Evolutionary conservation across 2,797 vertebrate species (phyloP), one percentile per base, ranked within the genome.

Genomic region (Pseudochromis fuscus): DNA sequence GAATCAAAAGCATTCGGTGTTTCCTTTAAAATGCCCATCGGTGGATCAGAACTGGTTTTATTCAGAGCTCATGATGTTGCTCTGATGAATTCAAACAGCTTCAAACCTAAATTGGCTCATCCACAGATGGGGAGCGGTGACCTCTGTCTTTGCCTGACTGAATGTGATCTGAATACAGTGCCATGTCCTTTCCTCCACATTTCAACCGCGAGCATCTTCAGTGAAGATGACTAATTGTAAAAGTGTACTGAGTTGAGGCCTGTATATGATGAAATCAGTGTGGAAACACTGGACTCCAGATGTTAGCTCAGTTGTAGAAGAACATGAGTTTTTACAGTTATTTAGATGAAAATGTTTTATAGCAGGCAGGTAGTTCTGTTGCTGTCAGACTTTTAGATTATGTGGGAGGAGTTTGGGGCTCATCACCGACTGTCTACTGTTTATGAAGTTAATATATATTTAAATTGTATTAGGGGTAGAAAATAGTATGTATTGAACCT

Each of bases 381-480:
- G 74, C 74, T 77, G 66, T 87, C 89, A 85, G 75, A 81, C 58
- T 58, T 82, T 82, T 89, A 85, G 88, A 81, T 51, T 3, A 60
- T 53, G 63, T 81, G 38, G 72, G 70, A 68, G 53, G 75, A 80
- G 75, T 75, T 75, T 77, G 57, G 74, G 72, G 69, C 77, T 71
- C 59, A 35, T 80, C 45, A 44, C 73, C 67, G 78, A 79, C 67
- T 72, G 77, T 81, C 73, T 78, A 65, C 85, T 90, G 83, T 88
- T 89, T 73, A 87, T 86, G 79, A 87, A 88, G 81, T 85, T 92
- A 91, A 90, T 93, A 91, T 91, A 91, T 92, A 90, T 91, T 85
- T 86, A 86, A 87, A 86, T 76, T 75, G 84, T 88, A 87, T 69
- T 92, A 88, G 85, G 70, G 42, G 53, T 90, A 90, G 87, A 82